Conservation (phyloP, 2,113 vertebrate species). For the Cinclus mexicanus region DNA sequence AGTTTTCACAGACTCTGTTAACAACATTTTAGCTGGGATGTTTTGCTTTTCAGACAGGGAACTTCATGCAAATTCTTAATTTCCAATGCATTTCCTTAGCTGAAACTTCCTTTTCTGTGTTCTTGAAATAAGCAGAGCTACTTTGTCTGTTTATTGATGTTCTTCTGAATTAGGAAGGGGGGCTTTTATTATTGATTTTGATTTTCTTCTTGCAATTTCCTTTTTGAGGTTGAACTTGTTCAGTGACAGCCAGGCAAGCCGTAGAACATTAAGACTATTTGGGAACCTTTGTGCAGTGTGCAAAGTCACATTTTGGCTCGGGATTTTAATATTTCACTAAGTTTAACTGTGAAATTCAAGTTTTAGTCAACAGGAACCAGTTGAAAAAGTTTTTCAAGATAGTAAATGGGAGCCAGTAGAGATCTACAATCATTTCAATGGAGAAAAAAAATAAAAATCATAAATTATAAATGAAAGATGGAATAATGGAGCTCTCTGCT, state of each 20-base stretch:
- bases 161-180: not conserved
- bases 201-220: not conserved
- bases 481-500: not conserved
- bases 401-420: not conserved
- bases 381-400: accelerated
- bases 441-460: not conserved
- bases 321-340: not conserved
- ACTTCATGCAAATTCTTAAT: not conserved
- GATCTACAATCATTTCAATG: not conserved
- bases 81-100: not conserved
- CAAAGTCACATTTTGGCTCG: not conserved
- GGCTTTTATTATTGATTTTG: accelerated
- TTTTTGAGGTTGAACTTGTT: not conserved
- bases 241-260: not conserved
- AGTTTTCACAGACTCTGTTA: not conserved
- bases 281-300: not conserved
- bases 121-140: not conserved
- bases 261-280: not conserved
- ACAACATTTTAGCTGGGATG: not conserved
- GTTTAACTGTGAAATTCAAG: not conserved
- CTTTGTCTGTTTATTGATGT: not conserved
- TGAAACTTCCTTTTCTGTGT: not conserved
- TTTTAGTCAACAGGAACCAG: accelerated
- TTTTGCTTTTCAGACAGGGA: not conserved
- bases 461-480: not conserved